Percentiles rank a stretch among this genome's conserved stretches.
These are phyloP conservation scores for Melanerpes aurifrons DNA, from an alignment of 2,113 vertebrate genomes.

Conservation along the genomic window DNA sequence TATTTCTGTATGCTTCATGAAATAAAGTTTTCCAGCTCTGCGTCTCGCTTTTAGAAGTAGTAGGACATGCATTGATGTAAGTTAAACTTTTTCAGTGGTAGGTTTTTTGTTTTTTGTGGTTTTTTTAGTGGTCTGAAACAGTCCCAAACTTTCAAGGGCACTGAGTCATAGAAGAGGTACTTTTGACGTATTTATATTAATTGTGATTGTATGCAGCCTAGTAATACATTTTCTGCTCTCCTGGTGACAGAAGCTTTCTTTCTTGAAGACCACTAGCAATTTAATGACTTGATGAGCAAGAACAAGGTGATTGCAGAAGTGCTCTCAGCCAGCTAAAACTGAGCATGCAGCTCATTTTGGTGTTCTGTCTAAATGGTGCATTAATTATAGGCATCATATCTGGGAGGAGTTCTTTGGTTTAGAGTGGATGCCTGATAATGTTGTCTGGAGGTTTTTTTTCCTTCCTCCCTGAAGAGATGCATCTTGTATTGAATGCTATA, in stretches of 20 bases:
- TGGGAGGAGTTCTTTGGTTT: not conserved
- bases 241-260: not conserved
- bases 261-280: not conserved
- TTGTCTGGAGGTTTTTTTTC: not conserved
- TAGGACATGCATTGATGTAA: not conserved
- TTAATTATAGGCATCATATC: not conserved
- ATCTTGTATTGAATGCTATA: not conserved
- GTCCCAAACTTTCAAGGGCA: not conserved
- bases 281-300: not conserved
- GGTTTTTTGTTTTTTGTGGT: not conserved
- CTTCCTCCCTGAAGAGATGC: not conserved
- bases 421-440: not conserved
- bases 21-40: not conserved
- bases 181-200: not conserved
- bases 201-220: not conserved
- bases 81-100: not conserved
- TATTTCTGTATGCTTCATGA: not conserved
- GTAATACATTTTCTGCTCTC: not conserved
- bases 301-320: slow-evolving; percentile 4
- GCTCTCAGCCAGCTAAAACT: not conserved
- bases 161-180: not conserved
- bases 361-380: not conserved
- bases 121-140: not conserved
- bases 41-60: not conserved
- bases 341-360: not conserved